Percentiles rank a stretch among this genome's conserved stretches.
Evolutionary conservation across 2,797 vertebrate genomes (phyloP).

Genomic region (Scyliorhinus canicula): DNA sequence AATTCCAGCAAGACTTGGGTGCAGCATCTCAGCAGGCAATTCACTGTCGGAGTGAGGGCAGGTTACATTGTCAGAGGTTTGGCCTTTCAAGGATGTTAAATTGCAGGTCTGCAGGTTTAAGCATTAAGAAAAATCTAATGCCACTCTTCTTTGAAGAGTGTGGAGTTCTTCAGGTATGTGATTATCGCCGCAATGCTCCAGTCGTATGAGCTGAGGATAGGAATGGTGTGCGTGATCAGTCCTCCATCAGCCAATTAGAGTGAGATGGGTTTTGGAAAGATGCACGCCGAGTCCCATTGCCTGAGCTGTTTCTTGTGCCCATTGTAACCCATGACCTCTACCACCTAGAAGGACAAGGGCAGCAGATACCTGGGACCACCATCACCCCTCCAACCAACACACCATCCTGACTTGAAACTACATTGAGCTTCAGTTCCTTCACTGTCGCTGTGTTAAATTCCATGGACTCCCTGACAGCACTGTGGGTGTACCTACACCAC

Average conservation of each 20-base stretch:
- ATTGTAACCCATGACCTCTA: not conserved
- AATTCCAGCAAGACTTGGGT: not conserved
- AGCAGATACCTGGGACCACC: no score
- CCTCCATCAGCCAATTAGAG: not conserved
- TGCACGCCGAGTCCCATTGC: not conserved
- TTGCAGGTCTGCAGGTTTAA: not conserved
- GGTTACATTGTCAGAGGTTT: not conserved
- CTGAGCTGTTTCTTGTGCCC: not conserved
- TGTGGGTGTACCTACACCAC: no score
- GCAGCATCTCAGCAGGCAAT: not conserved
- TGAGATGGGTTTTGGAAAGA: not conserved
- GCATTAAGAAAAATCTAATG: not conserved
- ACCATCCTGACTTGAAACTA: no score
- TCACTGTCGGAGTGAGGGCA: not conserved
- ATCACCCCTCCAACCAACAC: no score
- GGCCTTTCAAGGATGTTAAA: not conserved
- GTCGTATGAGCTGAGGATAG: not conserved
- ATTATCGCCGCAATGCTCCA: not conserved
- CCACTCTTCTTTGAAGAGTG: not conserved
- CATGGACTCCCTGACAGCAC: no score
- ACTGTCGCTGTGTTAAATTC: no score
- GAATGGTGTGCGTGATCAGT: not conserved
- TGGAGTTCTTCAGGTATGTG: not conserved
- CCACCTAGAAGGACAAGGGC: no score
- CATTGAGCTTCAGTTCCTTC: no score